Conservation (phyloP, 2,797 vertebrate species). For the Graptemys geographica region DNA sequence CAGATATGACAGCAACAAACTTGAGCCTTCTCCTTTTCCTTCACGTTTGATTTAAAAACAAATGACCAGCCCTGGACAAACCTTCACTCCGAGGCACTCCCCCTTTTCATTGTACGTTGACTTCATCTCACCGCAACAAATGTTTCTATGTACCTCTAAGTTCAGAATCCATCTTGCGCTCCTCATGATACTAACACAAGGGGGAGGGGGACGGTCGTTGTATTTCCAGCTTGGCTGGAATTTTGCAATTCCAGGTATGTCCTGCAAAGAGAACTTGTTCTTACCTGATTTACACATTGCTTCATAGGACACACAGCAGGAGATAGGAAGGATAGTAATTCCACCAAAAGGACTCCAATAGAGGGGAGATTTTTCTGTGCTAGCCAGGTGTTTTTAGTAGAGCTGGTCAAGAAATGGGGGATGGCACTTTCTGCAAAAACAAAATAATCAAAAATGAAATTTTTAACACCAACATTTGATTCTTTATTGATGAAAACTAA, state of each 20-base stretch:
- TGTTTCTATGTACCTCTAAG: not conserved
- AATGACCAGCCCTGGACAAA: not conserved
- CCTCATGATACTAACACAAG: not conserved
- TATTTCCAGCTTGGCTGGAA: not conserved
- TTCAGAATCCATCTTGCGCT: no score
- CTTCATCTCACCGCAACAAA: not conserved
- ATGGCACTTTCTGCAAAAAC: not conserved
- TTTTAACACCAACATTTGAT: not conserved
- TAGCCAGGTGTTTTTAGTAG: not conserved
- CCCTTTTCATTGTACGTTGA: not conserved
- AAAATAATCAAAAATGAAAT: not conserved
- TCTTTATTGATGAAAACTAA: not conserved
- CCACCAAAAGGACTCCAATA: not conserved
- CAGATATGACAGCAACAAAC: not conserved
- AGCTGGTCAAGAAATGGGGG: not conserved
- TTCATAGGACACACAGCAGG: not conserved
- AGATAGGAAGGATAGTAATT: not conserved
- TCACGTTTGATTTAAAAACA: not conserved
- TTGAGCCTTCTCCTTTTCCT: not conserved
- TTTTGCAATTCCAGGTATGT: not conserved
- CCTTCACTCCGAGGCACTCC: not conserved
- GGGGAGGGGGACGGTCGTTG: rapidly evolving
- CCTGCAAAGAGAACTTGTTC: not conserved
- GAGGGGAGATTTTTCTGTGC: not conserved
- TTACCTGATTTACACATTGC: not conserved